These are phyloP conservation scores for Parazoanthus darwini DNA, from an alignment of 92 coral and sea anemone genomes.

Conservation along the genomic window DNA sequence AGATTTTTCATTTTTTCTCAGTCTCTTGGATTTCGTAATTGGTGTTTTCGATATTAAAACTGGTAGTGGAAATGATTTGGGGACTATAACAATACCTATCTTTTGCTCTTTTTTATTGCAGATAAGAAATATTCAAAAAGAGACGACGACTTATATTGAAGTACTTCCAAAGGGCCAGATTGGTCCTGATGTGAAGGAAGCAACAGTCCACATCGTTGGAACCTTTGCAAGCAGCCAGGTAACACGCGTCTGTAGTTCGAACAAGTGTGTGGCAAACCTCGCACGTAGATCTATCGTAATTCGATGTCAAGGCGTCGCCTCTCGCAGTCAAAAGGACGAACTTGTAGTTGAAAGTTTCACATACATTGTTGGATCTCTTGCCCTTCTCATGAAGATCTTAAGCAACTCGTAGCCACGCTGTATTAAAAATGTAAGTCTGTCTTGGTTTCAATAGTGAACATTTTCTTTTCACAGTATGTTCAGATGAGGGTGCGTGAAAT, in stretches of 20 bases:
- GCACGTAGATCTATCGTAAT: no score
- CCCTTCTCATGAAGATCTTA: background rate
- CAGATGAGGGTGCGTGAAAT: constrained; percentile 68
- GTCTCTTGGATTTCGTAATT: no score
- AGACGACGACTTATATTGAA: constrained; percentile 81
- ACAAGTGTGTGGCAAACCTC: no score
- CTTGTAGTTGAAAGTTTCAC: background rate
- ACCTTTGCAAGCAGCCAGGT: constrained; percentile 94
- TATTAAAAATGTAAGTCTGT: background rate
- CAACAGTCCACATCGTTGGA: constrained; percentile 80
- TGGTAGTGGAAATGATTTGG: background rate
- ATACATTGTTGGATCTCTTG: background rate
- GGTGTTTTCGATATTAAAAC: no score
- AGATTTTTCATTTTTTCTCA: no score
- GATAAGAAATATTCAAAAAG: constrained; percentile 80
- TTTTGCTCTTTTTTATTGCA: background rate
- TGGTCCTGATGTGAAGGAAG: constrained; percentile 76
- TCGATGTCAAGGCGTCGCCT: background rate
- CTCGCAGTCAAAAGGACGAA: background rate
- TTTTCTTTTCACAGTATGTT: constrained; percentile 52
- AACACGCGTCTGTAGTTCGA: background rate
- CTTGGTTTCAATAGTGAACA: background rate
- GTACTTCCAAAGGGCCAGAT: constrained; percentile 65
- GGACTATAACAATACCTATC: background rate
- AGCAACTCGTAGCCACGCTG: no score